These are phyloP conservation scores for Urocyon cinereoargenteus DNA, from an alignment of 2,797 vertebrate species.

Conservation along the genomic window DNA sequence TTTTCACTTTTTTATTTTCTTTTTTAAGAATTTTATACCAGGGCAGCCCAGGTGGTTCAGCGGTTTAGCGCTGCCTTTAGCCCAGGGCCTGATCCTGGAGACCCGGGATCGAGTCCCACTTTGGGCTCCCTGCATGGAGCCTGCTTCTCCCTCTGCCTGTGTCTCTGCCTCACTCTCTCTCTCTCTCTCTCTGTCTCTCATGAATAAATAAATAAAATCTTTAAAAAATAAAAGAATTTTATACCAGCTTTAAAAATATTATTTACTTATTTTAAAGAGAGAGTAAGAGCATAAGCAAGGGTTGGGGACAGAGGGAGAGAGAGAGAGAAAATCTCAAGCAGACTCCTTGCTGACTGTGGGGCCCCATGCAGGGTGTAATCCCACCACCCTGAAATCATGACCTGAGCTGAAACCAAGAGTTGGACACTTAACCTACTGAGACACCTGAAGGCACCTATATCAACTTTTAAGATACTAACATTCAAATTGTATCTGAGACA, in stretches of 20 bases:
- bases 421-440: neutral
- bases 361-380: neutral
- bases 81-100: too few relatives aligned
- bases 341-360: neutral
- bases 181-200: too few relatives aligned
- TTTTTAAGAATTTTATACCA: neutral
- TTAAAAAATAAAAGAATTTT: neutral
- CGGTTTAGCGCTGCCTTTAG: too few relatives aligned
- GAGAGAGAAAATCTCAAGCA: neutral
- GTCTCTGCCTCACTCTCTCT: too few relatives aligned
- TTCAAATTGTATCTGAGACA: slow-evolving; percentile 14
- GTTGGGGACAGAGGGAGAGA: neutral
- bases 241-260: neutral
- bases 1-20: neutral
- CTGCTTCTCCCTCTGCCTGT: too few relatives aligned
- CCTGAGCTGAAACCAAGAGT: neutral
- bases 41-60: too few relatives aligned
- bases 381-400: neutral
- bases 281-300: neutral
- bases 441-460: neutral
- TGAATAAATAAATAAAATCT: too few relatives aligned
- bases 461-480: neutral
- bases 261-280: neutral
- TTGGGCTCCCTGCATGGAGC: too few relatives aligned
- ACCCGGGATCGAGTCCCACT: too few relatives aligned